phyloP scores from a whole-genome alignment of 2,797 vertebrate species.

The Heterohyrax brucei region DNA sequence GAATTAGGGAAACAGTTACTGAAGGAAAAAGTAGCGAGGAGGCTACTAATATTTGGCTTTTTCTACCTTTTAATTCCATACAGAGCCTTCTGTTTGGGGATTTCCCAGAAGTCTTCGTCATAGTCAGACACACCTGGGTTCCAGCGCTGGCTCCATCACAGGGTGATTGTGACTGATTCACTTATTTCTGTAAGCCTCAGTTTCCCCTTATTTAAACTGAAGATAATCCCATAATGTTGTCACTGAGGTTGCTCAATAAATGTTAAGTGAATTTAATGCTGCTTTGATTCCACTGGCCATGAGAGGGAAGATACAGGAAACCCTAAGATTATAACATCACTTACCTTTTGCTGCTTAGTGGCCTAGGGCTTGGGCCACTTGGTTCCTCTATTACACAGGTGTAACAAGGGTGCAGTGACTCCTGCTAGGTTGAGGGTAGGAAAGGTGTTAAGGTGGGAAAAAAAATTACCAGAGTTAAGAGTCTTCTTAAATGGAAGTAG shows the following conservation, averaged over 20 bases:
- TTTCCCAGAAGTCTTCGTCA: not conserved
- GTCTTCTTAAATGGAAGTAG: not conserved
- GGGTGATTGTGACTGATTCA: not conserved
- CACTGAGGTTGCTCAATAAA: not conserved
- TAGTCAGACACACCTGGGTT: not conserved
- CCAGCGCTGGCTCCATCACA: not conserved
- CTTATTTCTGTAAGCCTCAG: conserved; percentile 23
- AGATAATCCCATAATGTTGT: not conserved
- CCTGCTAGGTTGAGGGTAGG: not conserved
- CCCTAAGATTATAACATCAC: not conserved
- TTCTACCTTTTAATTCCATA: conserved; percentile 28
- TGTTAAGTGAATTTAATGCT: conserved; percentile 46
- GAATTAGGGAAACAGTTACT: not conserved
- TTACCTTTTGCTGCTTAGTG: not conserved
- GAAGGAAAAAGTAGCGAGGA: not conserved
- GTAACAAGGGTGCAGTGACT: not conserved
- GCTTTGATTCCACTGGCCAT: not conserved
- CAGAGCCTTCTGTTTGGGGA: not conserved
- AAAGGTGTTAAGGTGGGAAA: not conserved
- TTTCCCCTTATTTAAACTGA: conserved; percentile 58
- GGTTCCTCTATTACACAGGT: conserved; percentile 11
- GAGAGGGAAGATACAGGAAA: conserved; percentile 35
- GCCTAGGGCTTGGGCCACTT: not conserved
- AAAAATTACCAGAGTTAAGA: not conserved
- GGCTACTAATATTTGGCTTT: not conserved